A percentile compares a stretch with the other conserved stretches of the same genome.
Evolutionary conservation across 2,797 vertebrate species (phyloP).

Genomic region (Catamblyrhynchus diadema): DNA sequence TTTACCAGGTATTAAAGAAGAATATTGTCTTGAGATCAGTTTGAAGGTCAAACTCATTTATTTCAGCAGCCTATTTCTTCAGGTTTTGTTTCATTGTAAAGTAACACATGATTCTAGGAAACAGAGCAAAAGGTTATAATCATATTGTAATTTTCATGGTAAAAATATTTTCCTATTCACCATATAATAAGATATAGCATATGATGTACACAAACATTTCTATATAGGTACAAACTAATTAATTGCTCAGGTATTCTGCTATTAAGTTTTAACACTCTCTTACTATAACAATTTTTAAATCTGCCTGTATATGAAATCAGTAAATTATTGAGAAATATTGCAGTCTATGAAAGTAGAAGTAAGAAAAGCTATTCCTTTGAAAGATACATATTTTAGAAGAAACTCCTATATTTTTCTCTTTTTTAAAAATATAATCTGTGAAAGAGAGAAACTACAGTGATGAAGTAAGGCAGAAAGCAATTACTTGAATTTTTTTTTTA

Average conservation of each 20-base stretch:
- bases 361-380: not conserved
- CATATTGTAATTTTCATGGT: not conserved
- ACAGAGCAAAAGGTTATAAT: not conserved
- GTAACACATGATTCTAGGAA: not conserved
- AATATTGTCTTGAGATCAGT: not conserved
- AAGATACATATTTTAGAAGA: not conserved
- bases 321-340: not conserved
- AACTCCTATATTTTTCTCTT: not conserved
- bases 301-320: not conserved
- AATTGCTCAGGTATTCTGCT: not conserved
- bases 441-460: not conserved
- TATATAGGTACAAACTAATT: not conserved
- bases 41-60: not conserved
- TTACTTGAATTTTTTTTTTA: not conserved
- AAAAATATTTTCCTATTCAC: not conserved
- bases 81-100: not conserved
- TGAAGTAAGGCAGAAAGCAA: not conserved
- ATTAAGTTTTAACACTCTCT: not conserved
- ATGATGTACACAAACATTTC: not conserved
- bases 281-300: not conserved
- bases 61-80: not conserved
- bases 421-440: not conserved
- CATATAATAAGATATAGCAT: no score
- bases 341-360: not conserved
- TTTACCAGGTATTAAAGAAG: not conserved